These are phyloP conservation scores for Neopelma chrysocephalum DNA, from an alignment of 2,797 vertebrate species.

Conservation along the genomic window DNA sequence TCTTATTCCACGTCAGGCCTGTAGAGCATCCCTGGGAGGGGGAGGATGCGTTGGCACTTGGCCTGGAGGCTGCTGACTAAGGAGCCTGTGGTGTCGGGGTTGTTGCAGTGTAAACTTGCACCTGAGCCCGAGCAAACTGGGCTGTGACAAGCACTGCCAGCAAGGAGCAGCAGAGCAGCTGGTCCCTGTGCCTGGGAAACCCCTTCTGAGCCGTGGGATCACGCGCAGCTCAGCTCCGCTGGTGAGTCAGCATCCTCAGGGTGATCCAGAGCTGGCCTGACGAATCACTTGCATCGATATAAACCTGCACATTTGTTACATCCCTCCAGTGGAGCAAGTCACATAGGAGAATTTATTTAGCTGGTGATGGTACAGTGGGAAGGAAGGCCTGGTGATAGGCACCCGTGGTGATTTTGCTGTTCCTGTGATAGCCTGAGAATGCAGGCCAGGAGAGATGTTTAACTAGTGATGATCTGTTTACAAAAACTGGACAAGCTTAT, in stretches of 20 bases:
- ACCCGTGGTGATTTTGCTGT: neutral
- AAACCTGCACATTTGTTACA: neutral
- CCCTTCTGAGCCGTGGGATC: neutral
- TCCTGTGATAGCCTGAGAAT: neutral
- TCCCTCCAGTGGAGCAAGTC: neutral
- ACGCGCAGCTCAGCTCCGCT: neutral
- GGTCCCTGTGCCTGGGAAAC: neutral
- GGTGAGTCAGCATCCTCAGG: slow-evolving; percentile 13
- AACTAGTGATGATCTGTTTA: neutral
- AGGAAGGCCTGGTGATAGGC: neutral
- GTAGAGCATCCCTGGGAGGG: neutral
- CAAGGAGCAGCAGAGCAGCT: neutral
- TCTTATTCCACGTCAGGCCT: neutral
- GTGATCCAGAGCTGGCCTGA: neutral
- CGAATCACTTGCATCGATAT: neutral
- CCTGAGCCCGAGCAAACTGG: neutral
- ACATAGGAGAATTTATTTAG: neutral
- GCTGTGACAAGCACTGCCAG: neutral
- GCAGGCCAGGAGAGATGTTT: neutral
- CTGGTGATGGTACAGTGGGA: neutral
- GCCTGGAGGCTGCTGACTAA: neutral
- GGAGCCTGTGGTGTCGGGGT: neutral
- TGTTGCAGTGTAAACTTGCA: slow-evolving; percentile 7
- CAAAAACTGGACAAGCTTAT: neutral
- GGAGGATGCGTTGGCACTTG: neutral